Evolutionary conservation across 2,113 vertebrate species (phyloP).

Genomic region (Menura novaehollandiae): DNA sequence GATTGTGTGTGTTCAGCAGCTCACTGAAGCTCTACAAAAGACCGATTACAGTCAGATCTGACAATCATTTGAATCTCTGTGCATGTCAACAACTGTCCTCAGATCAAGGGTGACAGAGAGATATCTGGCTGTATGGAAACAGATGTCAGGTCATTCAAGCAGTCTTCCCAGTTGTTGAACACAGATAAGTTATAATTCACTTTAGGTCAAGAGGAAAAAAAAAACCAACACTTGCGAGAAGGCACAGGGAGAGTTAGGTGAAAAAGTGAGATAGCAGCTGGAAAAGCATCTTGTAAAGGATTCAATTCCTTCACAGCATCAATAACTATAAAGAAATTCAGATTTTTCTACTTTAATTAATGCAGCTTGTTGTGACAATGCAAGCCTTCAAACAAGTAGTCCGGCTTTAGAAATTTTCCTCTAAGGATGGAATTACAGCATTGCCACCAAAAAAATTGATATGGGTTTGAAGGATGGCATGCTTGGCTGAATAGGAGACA

Average conservation of each 20-base stretch:
- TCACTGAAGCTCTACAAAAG: neutral
- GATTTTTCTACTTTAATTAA: conserved; percentile 7
- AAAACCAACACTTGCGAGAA: neutral
- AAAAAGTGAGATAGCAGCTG: neutral
- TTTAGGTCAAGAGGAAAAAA: neutral
- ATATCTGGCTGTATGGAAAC: conserved; percentile 10
- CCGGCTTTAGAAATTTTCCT: neutral
- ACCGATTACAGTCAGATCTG: neutral
- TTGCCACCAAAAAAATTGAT: neutral
- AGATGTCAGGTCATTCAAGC: conserved; percentile 4
- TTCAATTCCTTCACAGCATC: neutral
- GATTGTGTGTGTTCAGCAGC: neutral
- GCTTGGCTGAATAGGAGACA: neutral
- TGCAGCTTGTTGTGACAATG: neutral
- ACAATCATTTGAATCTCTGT: conserved; percentile 22
- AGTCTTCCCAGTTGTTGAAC: neutral
- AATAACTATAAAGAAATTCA: neutral
- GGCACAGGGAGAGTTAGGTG: neutral
- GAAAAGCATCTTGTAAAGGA: neutral
- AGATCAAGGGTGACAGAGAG: neutral
- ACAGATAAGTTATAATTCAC: conserved; percentile 29
- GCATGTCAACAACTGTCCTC: conserved; percentile 26
- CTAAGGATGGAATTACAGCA: neutral
- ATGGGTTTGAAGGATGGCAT: neutral
- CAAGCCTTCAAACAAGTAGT: neutral